Evolutionary conservation across 2,113 vertebrate species (phyloP).

Genomic region (Turdus rufiventris): DNA sequence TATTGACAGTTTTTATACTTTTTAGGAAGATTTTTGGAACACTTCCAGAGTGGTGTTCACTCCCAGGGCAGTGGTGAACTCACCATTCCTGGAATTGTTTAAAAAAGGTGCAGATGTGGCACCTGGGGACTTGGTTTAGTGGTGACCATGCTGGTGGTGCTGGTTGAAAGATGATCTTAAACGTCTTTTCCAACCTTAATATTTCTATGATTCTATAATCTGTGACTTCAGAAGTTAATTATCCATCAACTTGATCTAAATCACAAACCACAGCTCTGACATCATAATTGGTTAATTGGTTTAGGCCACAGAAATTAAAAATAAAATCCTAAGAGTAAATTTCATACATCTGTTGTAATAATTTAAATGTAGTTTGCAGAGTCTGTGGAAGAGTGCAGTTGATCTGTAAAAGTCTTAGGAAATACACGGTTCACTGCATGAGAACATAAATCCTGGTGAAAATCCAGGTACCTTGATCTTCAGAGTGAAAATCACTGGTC

Average conservation of each 20-base stretch:
- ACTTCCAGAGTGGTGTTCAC: neutral
- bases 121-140: neutral
- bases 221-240: neutral
- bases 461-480: neutral
- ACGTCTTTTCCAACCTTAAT: neutral
- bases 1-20: neutral
- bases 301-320: neutral
- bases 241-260: no score
- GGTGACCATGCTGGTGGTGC: neutral
- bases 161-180: neutral
- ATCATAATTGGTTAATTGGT: rapidly evolving
- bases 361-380: no score
- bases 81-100: neutral
- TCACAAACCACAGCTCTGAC: neutral
- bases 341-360: neutral
- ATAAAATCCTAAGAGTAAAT: neutral
- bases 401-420: neutral
- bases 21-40: neutral
- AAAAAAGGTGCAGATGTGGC: neutral
- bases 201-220: no score
- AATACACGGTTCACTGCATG: neutral
- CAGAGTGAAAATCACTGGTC: neutral
- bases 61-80: neutral
- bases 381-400: neutral
- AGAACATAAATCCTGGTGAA: neutral